phyloP scores from a whole-genome alignment of 2,797 vertebrate genomes.

The Cynopterus sphinx region DNA sequence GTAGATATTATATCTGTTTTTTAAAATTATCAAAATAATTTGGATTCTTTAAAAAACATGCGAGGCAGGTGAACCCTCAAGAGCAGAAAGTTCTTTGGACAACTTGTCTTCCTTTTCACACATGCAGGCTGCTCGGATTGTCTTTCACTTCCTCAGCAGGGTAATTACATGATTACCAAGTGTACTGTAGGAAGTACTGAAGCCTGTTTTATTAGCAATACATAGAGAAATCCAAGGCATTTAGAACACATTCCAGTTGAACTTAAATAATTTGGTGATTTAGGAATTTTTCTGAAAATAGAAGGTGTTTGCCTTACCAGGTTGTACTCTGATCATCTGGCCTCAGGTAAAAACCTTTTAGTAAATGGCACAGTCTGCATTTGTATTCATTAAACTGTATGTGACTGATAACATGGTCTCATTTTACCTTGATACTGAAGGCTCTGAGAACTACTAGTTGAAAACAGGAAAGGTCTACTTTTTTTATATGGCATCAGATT shows the following conservation, averaged over 20 bases:
- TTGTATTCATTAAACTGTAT: not conserved
- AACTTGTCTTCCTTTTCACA: not conserved
- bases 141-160: constrained; percentile 25
- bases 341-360: not conserved
- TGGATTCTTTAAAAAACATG: not conserved
- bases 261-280: not conserved
- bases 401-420: not conserved
- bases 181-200: not conserved
- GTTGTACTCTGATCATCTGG: not conserved
- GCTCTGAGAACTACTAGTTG: not conserved
- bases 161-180: not conserved
- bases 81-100: not conserved
- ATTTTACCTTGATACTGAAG: constrained; percentile 1
- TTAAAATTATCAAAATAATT: not conserved
- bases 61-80: not conserved
- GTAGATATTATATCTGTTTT: not conserved
- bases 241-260: not conserved
- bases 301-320: not conserved
- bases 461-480: not conserved
- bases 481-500: constrained; percentile 20
- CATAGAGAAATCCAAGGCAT: not conserved
- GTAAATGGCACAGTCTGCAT: not conserved
- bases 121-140: not conserved
- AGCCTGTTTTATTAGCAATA: not conserved
- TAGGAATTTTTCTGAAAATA: not conserved